Conservation (phyloP, 2,888 invertebrate species). For the Pachydiplax longipennis region DNA sequence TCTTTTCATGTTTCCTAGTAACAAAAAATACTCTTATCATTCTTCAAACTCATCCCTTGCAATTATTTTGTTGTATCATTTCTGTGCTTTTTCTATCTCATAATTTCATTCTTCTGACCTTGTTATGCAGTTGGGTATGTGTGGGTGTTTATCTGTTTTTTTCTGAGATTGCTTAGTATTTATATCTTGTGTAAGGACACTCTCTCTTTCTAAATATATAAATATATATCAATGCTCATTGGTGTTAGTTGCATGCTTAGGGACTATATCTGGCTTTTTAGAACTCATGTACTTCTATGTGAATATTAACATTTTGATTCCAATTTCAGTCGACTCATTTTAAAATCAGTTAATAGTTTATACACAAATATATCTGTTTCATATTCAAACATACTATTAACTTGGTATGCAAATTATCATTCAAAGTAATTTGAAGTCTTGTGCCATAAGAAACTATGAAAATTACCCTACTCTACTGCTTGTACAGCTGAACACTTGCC, state of each 20-base stretch:
- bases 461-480: background rate
- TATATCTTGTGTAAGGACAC: slow-evolving; percentile 21
- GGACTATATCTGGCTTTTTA: slow-evolving; percentile 40
- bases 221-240: slow-evolving; percentile 3
- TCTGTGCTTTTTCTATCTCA: slow-evolving; percentile 39
- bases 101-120: slow-evolving; percentile 39
- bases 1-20: slow-evolving; percentile 24
- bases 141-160: slow-evolving; percentile 34
- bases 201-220: slow-evolving; percentile 1
- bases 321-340: slow-evolving; percentile 22
- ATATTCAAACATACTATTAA: slow-evolving; percentile 1
- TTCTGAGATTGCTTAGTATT: slow-evolving; percentile 36
- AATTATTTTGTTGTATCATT: slow-evolving; percentile 31
- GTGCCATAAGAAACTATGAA: background rate
- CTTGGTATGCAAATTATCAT: background rate
- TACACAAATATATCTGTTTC: background rate
- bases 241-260: slow-evolving; percentile 43
- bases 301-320: slow-evolving; percentile 26
- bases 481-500: slow-evolving; percentile 3
- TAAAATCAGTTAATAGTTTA: background rate
- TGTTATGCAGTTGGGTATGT: slow-evolving; percentile 40
- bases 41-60: slow-evolving; percentile 42
- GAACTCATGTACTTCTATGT: slow-evolving; percentile 29
- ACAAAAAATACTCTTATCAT: slow-evolving; percentile 16
- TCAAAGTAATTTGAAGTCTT: background rate